A percentile compares a stretch with the other conserved stretches of the same genome.
phyloP scores from a whole-genome alignment of 2,797 vertebrate genomes.

The Sebastes flavidus region DNA sequence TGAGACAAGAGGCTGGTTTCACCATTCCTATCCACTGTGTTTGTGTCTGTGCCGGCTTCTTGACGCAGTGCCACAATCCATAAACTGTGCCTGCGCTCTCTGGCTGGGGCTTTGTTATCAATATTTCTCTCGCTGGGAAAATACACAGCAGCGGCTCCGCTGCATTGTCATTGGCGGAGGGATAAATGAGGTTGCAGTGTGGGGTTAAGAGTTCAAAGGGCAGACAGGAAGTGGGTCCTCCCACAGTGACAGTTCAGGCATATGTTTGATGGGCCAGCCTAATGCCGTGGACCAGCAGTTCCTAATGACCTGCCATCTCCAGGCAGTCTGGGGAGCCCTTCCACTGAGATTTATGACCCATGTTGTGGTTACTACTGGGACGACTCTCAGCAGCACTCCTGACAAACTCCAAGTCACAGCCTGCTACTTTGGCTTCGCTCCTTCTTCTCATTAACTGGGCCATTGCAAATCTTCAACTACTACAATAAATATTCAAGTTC shows the following conservation, averaged over 20 bases:
- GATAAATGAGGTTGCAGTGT: conserved; percentile 42
- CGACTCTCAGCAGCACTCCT: conserved; percentile 30
- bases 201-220: conserved; percentile 69
- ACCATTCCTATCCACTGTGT: conserved; percentile 13
- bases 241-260: conserved; percentile 60
- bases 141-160: conserved; percentile 11
- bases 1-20: conserved; percentile 35
- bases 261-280: conserved; percentile 66
- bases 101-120: conserved; percentile 23
- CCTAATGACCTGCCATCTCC: conserved; percentile 78
- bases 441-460: conserved; percentile 57
- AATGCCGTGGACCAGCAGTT: conserved; percentile 61
- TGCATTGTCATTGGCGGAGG: conserved; percentile 38
- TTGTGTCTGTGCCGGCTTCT: conserved; percentile 26
- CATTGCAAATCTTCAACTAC: conserved; percentile 32
- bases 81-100: conserved; percentile 40
- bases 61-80: conserved; percentile 34
- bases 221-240: conserved; percentile 74
- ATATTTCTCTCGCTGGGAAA: conserved; percentile 46
- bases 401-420: conserved; percentile 44
- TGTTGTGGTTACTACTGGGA: conserved; percentile 60
- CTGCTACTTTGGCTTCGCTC: conserved; percentile 23
- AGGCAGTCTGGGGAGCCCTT: conserved; percentile 65
- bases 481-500: conserved; percentile 12
- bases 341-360: conserved; percentile 77